Evolutionary conservation across 2,797 vertebrate species (phyloP), one percentile per base, ranked within the genome.

Genomic region (Neosilurus hyrtlii): DNA sequence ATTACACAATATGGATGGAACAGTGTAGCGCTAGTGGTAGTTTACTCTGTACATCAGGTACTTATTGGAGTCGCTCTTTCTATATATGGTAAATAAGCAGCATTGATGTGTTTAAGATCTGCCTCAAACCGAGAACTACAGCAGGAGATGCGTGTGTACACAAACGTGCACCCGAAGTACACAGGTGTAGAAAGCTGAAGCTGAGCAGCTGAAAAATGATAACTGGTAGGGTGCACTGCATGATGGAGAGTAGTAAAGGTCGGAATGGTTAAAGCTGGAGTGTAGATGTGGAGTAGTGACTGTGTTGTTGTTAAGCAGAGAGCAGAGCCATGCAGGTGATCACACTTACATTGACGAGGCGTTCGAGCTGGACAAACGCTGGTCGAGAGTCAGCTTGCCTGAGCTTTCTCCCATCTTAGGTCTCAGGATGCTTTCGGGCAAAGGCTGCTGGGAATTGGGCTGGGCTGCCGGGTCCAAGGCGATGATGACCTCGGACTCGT

Each of bases 311-410:
- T 59, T 22, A 2, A 61, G 30, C 22, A 76, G 56, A 43, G 2
- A 30, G 24, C 9, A 56, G 51, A 16, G 54, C 51, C 18, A 2
- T 37, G 75, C 52, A 57, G 16, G 16, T 22, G 20, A 49, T 51
- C n/a, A 24, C 12, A 90, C 96, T 84, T 91, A 99, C 97, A 98
- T 97, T 74, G 97, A 99, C n/a, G 97, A 97, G 85, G 97, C 96
- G 20, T 97, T 95, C 83, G 96, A 95, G 92, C 96, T 98, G 86
- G 96, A 97, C 85, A 98, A 94, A 56, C 96, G 92, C 68, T 97
- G 95, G 89, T 99, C 97, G 77, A 96, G 92, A 54, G 95, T 95
- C 90, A 99, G 91, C 88, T 96, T 97, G 87, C 96, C 96, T 14
- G 96, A 94, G 86, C 94, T 95, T 91, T 94, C 96, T 90, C 94